Evolutionary conservation across 2,113 vertebrate genomes (phyloP).

Genomic region (Mystacornis crossleyi): DNA sequence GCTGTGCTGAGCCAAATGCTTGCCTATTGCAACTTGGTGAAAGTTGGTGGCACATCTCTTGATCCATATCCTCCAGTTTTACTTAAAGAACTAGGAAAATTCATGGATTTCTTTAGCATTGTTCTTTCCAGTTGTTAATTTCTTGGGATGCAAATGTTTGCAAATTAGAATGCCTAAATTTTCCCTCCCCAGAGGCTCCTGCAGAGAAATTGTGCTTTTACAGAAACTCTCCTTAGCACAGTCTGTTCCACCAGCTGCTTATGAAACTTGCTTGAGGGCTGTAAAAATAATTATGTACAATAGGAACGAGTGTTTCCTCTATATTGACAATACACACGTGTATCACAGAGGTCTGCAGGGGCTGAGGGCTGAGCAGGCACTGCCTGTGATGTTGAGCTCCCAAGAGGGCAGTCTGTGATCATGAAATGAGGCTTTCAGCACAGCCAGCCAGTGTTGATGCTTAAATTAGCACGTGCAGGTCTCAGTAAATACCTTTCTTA

Average conservation of each 20-base stretch:
- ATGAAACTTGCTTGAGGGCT: neutral
- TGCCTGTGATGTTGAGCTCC: neutral
- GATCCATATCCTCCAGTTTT: neutral
- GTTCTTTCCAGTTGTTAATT: neutral
- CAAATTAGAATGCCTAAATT: neutral
- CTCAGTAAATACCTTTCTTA: neutral
- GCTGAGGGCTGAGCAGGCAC: accelerated
- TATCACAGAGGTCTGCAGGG: neutral
- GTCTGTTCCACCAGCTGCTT: neutral
- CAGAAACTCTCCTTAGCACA: neutral
- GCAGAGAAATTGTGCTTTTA: neutral
- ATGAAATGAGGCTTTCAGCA: neutral
- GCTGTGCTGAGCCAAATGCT: neutral
- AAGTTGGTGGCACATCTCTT: neutral
- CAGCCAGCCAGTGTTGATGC: neutral
- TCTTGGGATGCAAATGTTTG: neutral
- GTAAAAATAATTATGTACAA: neutral
- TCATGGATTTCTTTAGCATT: neutral
- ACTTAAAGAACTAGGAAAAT: neutral
- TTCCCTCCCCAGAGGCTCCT: neutral
- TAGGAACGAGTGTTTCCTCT: neutral
- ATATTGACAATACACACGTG: neutral
- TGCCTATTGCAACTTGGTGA: neutral
- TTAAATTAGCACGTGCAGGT: neutral
- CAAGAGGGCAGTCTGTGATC: neutral